Conservation (phyloP, 2,113 vertebrate species). For the Triplophysa tibetana region DNA sequence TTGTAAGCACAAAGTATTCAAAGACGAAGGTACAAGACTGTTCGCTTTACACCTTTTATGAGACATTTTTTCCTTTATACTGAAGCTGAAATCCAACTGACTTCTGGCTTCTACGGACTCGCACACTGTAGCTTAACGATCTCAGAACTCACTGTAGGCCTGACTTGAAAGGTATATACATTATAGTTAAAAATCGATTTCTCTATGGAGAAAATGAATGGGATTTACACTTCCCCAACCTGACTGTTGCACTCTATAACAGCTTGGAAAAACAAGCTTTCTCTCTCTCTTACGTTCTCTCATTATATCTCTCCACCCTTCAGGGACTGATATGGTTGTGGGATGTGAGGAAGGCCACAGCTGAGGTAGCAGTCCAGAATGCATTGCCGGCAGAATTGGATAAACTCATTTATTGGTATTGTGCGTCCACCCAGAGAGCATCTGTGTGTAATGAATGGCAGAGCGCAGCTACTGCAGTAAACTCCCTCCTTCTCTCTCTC, state of each 20-base stretch:
- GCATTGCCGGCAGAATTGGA: conserved; percentile 69
- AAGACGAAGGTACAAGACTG: too few relatives aligned
- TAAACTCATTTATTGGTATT: conserved; percentile 68
- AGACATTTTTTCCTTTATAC: neutral
- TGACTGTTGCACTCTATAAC: neutral
- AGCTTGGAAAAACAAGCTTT: neutral
- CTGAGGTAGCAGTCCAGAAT: conserved; percentile 71
- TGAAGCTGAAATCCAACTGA: neutral
- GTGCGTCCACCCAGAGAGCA: conserved; percentile 61
- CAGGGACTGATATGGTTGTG: conserved; percentile 57
- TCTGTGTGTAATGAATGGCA: conserved; percentile 64
- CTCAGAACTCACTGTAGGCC: neutral
- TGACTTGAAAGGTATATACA: neutral
- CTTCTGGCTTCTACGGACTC: neutral
- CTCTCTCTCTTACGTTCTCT: conserved; percentile 13
- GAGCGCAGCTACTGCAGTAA: conserved; percentile 47
- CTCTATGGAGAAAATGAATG: neutral
- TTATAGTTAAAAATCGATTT: neutral
- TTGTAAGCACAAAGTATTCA: too few relatives aligned
- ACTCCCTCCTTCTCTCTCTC: conserved; percentile 28
- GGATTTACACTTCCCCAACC: neutral
- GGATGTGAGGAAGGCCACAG: conserved; percentile 56
- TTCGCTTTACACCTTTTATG: too few relatives aligned
- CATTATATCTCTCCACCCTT: conserved; percentile 18
- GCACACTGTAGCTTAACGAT: neutral